These are phyloP conservation scores for Amphiduros pacificus DNA, from an alignment of 2,888 invertebrate genomes.

Conservation along the genomic window DNA sequence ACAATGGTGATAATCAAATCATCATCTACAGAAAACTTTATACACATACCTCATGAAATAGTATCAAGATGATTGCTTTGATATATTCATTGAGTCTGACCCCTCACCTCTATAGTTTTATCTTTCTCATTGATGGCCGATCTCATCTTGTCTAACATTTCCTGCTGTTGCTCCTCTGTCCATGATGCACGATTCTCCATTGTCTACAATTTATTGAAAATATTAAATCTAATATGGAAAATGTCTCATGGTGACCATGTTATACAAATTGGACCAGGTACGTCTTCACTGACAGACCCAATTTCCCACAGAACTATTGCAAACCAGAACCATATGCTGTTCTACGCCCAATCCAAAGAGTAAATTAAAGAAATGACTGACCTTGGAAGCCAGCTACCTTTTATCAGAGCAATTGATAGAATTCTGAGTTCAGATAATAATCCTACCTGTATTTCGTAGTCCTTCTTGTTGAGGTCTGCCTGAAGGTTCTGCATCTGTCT, in stretches of 20 bases:
- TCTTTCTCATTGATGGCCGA: conserved; percentile 37
- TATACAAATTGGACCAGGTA: too few species aligned
- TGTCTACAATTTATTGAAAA: too few species aligned
- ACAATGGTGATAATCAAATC: neutral
- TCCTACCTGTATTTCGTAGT: conserved; percentile 33
- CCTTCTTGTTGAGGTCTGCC: conserved; percentile 33
- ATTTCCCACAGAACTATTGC: too few species aligned
- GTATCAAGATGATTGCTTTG: neutral
- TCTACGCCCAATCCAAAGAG: too few species aligned
- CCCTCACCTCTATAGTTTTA: conserved; percentile 35
- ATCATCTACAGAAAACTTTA: neutral
- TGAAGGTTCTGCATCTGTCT: conserved; percentile 33
- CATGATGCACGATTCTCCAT: conserved; percentile 27
- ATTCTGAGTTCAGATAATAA: neutral
- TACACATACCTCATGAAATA: neutral
- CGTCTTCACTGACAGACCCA: too few species aligned
- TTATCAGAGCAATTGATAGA: neutral
- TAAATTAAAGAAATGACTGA: too few species aligned
- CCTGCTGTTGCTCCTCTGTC: conserved; percentile 31
- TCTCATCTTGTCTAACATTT: conserved; percentile 32
- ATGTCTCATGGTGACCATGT: too few species aligned
- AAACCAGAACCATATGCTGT: too few species aligned
- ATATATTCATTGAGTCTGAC: too few species aligned
- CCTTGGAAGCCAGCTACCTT: too few species aligned
- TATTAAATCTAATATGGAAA: too few species aligned